Base-by-base conservation (phyloP, 2,797 vertebrate genomes). In the Acomys russatus region DNA sequence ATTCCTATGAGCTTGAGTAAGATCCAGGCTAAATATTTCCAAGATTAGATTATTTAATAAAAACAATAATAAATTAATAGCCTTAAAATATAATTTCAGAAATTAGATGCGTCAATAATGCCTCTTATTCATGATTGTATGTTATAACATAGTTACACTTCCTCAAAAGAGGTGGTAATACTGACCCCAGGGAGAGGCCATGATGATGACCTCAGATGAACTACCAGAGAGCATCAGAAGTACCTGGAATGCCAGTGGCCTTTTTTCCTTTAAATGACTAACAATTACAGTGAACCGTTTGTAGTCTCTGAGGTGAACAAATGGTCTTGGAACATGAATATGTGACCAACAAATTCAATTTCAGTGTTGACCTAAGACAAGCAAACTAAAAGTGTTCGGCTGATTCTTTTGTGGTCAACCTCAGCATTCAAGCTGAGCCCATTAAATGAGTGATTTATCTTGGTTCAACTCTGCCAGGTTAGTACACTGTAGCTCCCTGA, bases 291-390 rank as follows among this genome's bases (percentile, higher is more conserved):
- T 68, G 49, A 96, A 93, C 63, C 94, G 1, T 56, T 73, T 91
- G 30, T 28, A 6, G 68, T 71, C 49, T 25, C 14, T 79, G 35
- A 92, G 66, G 76, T 94, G 93, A 94, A 94, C 25, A 92, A 84
- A 92, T 79, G 23, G 87, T 82, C 70, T 63, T 63, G 76, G 61
- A 94, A 87, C 80, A 84, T 87, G 38, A 93, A 91, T 92, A 88
- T 28, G 82, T 59, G 33, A 88, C 85, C 82, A 95, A 83, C 74
- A 96, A 91, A 95, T 86, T 96, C 59, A 95, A 66, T 94, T 96
- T 91, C 70, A 66, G 44, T 84, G 88, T 80, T 96, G 92, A 96
- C 64, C 66, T 91, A 88, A 94, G 66, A 93, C 88, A 96, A 88
- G 90, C 17, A 61, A 20, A 66, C 49, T 91, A 44, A 89, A 89